Conservation (phyloP, 2,797 vertebrate species). For the Capromys pilorides region DNA sequence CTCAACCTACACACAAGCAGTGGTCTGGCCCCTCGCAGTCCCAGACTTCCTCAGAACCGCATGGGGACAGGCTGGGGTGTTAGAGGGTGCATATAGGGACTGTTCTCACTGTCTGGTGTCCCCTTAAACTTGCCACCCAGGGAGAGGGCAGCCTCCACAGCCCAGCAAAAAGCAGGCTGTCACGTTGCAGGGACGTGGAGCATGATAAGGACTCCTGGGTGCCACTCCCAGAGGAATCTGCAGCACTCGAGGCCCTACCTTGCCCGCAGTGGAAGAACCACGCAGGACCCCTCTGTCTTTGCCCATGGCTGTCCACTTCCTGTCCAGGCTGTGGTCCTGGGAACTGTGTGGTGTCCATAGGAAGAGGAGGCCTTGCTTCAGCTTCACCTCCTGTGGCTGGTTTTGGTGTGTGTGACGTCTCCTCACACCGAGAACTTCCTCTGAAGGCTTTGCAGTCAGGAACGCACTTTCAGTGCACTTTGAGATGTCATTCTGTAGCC, state of each 20-base stretch:
- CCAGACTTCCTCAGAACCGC: background rate
- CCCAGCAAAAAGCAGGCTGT: background rate
- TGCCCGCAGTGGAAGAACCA: background rate
- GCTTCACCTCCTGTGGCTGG: background rate
- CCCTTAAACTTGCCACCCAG: background rate
- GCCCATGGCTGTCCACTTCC: background rate
- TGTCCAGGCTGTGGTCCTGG: background rate
- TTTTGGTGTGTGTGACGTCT: background rate
- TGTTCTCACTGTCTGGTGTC: background rate
- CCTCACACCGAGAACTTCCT: background rate
- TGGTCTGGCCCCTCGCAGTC: background rate
- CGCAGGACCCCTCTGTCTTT: background rate
- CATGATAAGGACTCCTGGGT: fast-evolving
- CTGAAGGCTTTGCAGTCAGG: background rate
- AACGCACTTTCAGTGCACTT: background rate
- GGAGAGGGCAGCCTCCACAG: background rate
- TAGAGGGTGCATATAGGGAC: background rate
- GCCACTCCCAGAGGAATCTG: background rate
- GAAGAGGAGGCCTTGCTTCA: background rate
- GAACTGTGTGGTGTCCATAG: background rate
- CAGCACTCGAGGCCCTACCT: background rate
- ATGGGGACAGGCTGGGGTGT: background rate
- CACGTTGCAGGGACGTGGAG: background rate
- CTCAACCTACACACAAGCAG: background rate
- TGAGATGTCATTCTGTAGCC: background rate